Percentiles rank a stretch among this genome's conserved stretches.
These are phyloP conservation scores for Paguma larvata DNA, from an alignment of 2,797 vertebrate genomes.

Conservation along the genomic window DNA sequence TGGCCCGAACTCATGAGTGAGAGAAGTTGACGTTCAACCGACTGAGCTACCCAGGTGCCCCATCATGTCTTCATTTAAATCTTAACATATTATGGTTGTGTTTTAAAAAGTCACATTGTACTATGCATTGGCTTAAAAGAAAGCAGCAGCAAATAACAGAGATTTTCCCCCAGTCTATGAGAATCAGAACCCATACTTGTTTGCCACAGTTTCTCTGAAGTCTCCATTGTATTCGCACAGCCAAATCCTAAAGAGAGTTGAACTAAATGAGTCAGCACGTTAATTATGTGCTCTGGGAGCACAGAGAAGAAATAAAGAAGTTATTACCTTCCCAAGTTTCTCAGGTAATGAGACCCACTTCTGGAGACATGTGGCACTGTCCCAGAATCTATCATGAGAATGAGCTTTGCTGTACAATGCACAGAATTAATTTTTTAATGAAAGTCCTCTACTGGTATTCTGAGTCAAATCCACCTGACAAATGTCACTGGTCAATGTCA, in stretches of 20 bases:
- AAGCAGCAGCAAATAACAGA: constrained; percentile 20
- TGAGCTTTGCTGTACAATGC: constrained; percentile 84
- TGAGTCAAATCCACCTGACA: constrained; percentile 87
- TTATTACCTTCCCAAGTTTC: constrained; percentile 89
- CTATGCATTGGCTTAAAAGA: neutral
- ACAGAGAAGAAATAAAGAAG: constrained; percentile 87
- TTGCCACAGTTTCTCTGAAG: constrained; percentile 81
- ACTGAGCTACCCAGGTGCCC: too few relatives aligned
- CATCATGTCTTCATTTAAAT: neutral
- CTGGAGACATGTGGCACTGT: constrained; percentile 84
- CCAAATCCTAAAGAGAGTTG: constrained; percentile 82
- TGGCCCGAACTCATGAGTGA: too few relatives aligned
- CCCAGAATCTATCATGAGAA: constrained; percentile 89
- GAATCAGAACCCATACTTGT: constrained; percentile 48
- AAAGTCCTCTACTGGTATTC: constrained; percentile 86
- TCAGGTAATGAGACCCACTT: constrained; percentile 88
- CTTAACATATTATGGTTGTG: neutral
- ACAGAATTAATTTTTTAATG: constrained; percentile 89
- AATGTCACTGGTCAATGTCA: constrained; percentile 89
- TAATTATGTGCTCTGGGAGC: constrained; percentile 88
- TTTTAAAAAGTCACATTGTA: neutral
- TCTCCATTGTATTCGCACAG: constrained; percentile 83
- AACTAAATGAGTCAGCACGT: constrained; percentile 87
- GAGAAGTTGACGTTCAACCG: too few relatives aligned
- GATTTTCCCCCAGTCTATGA: neutral